Evolutionary conservation across 1,140 invertebrate species (phyloP), one percentile per base, ranked within the genome.

Genomic region (Drosophila kurseongensis): DNA sequence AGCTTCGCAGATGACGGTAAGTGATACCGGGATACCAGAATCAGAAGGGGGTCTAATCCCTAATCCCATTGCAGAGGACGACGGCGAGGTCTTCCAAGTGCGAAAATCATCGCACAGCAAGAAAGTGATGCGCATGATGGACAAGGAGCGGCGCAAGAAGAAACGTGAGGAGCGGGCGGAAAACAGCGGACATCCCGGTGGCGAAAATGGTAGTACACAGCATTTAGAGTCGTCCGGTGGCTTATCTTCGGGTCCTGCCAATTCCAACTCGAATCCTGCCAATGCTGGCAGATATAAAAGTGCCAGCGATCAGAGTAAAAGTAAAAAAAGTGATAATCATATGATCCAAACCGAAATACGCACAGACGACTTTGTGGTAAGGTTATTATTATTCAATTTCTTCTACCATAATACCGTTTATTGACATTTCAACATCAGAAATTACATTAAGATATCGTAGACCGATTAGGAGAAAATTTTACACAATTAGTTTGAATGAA

Each of bases 41-140:
- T 16, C 12, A 0, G 8, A 5, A 12, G 14, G 40, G 38, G 52
- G 1, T 1, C 8, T 18, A 50, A 50, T 35, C 57, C 27, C 4
- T n/a, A 35, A 36, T 16, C 10, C 16, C 16, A 16, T 72, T 65
- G n/a, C 93, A 94, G 96, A 96, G 84, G 97, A 97, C 84, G 97
- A 97, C 89, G 96, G 95, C 16, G 97, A 98, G 93, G 95, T 97
- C 41, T 98, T 99, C 93, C 96, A 98, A 94, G 96, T 98, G 38
- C 98, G 98, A 92, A 98, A 98, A 93, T 98, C 98, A 9, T 97
- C 96, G 12, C 96, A 98, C 77, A 98, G 97, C 93, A 97, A 97
- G 92, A 96, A 97, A 92, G 94, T 98, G 55, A 96, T 96, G 92
- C 97, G 97, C 91, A 95, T 97, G 80, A 93, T 97, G 80, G 97